These are phyloP conservation scores for Alloplasta piceator DNA, from an alignment of 2,888 invertebrate genomes.

Conservation along the genomic window DNA sequence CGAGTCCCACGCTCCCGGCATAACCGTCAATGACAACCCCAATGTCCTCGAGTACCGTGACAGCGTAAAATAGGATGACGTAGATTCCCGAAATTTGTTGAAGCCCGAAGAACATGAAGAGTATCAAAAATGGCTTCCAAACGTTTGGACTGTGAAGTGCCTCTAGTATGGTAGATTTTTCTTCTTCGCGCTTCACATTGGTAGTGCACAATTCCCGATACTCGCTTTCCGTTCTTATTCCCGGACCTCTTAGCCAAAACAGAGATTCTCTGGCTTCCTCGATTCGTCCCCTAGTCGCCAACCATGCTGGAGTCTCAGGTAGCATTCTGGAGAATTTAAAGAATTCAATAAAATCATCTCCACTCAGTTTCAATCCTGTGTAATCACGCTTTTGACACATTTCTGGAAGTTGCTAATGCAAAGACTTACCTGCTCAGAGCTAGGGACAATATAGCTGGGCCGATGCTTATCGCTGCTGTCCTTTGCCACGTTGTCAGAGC, in stretches of 20 bases:
- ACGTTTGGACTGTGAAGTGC: slow-evolving; percentile 84
- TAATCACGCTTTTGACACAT: background rate
- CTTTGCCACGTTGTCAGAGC: slow-evolving; percentile 88
- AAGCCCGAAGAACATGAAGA: slow-evolving; percentile 87
- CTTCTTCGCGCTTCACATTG: slow-evolving; percentile 68
- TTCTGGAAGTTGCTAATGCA: slow-evolving; percentile 74
- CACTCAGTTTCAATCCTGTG: too few relatives aligned
- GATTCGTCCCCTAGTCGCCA: slow-evolving; percentile 86
- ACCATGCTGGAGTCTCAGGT: slow-evolving; percentile 89
- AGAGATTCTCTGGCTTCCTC: slow-evolving; percentile 87
- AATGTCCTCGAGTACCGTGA: slow-evolving; percentile 88
- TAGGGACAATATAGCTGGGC: slow-evolving; percentile 79
- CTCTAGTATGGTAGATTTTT: slow-evolving; percentile 72
- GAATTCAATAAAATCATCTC: too few relatives aligned
- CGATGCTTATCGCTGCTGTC: slow-evolving; percentile 87
- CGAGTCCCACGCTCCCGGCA: slow-evolving; percentile 88
- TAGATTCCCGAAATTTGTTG: slow-evolving; percentile 91
- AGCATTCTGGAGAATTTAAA: slow-evolving; percentile 85
- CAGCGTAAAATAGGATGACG: slow-evolving; percentile 89
- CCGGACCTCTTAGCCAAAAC: slow-evolving; percentile 88
- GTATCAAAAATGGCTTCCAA: slow-evolving; percentile 88
- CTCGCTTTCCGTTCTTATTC: slow-evolving; percentile 87
- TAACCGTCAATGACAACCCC: slow-evolving; percentile 88
- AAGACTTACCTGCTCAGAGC: slow-evolving; percentile 75
- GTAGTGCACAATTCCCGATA: slow-evolving; percentile 86